Conservation (phyloP, 2,888 invertebrate genomes). For the Byasa hedistus region DNA sequence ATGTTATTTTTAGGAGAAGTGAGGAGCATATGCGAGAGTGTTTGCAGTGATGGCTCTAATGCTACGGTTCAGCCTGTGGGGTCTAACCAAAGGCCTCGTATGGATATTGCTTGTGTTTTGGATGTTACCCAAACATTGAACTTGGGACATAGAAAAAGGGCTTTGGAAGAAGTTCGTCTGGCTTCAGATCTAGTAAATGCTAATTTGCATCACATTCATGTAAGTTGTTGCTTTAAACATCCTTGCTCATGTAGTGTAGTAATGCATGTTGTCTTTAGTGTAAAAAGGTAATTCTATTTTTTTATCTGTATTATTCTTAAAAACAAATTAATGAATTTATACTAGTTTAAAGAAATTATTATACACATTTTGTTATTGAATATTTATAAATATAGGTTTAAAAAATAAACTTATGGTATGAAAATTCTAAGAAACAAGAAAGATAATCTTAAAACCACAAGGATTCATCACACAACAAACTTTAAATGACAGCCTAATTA, state of each 20-base stretch:
- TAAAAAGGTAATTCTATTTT: not conserved
- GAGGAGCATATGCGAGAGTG: constrained; percentile 76
- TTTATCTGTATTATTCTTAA: not conserved
- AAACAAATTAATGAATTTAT: not conserved
- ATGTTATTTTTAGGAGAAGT: constrained; percentile 63
- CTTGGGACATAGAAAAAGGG: constrained; percentile 87
- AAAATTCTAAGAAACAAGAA: constrained; percentile 11
- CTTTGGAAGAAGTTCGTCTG: constrained; percentile 90
- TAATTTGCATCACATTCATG: constrained; percentile 90
- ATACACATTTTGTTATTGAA: not conserved
- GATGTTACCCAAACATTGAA: constrained; percentile 88
- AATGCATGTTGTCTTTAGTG: not conserved
- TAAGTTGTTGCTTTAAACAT: constrained; percentile 53
- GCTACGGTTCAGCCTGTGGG: constrained; percentile 70
- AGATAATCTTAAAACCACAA: constrained; percentile 23
- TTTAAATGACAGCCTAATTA: not conserved
- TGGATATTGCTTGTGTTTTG: constrained; percentile 94
- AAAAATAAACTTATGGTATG: not conserved
- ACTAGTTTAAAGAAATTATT: not conserved
- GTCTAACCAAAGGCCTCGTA: constrained; percentile 80
- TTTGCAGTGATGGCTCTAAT: constrained; percentile 77
- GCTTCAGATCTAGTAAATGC: constrained; percentile 90
- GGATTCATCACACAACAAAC: not conserved
- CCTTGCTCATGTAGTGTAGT: not conserved
- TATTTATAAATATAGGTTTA: not conserved